Evolutionary conservation across 2,113 vertebrate genomes (phyloP).

Genomic region (Etheostoma spectabile): DNA sequence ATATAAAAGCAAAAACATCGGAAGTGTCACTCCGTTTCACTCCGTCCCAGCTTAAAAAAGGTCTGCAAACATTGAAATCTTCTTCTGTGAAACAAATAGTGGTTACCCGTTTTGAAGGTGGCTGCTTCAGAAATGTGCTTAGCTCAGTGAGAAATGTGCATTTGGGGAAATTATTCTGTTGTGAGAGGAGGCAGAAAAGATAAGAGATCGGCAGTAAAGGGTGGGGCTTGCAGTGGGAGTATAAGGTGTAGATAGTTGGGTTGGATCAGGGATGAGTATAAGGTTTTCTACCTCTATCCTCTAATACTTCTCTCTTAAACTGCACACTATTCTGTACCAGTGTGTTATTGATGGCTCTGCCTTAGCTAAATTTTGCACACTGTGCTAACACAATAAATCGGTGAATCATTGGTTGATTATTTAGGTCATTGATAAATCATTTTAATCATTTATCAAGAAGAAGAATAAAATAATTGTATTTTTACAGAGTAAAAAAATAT

Average conservation of each 20-base stretch:
- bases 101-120: conserved; percentile 23
- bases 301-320: too few relatives aligned
- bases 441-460: background rate
- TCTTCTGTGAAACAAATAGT: conserved; percentile 23
- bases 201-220: conserved; percentile 8
- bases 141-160: conserved; percentile 38
- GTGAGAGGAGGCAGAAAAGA: conserved; percentile 5
- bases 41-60: conserved; percentile 32
- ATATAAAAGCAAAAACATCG: conserved; percentile 8
- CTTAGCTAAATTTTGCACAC: background rate
- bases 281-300: background rate
- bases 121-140: conserved; percentile 28
- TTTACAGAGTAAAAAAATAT: too few relatives aligned
- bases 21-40: conserved; percentile 5
- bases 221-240: background rate
- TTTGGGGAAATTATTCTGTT: conserved; percentile 28
- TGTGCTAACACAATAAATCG: background rate
- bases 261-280: background rate
- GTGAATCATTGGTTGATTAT: background rate
- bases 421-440: background rate
- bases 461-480: background rate
- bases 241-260: background rate
- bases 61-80: conserved; percentile 27
- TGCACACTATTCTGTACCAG: background rate
- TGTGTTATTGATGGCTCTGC: background rate